A percentile compares a stretch with the other conserved stretches of the same genome.
Evolutionary conservation across 2,797 vertebrate species (phyloP).

Genomic region (Glyptemys insculpta): DNA sequence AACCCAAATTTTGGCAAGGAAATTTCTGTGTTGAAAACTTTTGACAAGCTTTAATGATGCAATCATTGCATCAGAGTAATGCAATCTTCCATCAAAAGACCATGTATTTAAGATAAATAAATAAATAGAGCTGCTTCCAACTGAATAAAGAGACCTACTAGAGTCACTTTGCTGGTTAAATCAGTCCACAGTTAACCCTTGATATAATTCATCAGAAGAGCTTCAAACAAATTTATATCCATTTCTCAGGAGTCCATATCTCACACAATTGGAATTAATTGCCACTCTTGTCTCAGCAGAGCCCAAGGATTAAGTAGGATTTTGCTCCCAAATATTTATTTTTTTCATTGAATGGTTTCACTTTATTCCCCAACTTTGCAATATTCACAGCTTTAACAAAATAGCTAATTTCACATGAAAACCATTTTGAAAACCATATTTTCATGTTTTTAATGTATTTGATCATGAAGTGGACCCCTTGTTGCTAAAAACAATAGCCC

Average conservation of each 20-base stretch:
- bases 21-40: not conserved
- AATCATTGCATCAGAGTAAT: not conserved
- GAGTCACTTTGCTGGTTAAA: not conserved
- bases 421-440: not conserved
- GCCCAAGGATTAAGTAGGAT: constrained; percentile 25
- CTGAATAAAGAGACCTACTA: not conserved
- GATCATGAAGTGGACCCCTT: not conserved
- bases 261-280: constrained; percentile 33
- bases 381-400: not conserved
- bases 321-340: not conserved
- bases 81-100: not conserved
- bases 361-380: not conserved
- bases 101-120: not conserved
- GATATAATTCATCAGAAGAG: not conserved
- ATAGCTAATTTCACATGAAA: not conserved
- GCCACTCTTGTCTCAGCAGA: not conserved
- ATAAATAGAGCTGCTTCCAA: not conserved
- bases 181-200: not conserved
- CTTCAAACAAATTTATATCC: constrained; percentile 6
- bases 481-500: not conserved
- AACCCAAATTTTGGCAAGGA: constrained; percentile 34
- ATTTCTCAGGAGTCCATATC: not conserved
- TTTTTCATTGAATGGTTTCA: not conserved
- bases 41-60: not conserved
- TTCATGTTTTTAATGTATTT: not conserved